These are phyloP conservation scores for Silurus lanzhouensis DNA, from an alignment of 2,797 vertebrate species.

Conservation along the genomic window DNA sequence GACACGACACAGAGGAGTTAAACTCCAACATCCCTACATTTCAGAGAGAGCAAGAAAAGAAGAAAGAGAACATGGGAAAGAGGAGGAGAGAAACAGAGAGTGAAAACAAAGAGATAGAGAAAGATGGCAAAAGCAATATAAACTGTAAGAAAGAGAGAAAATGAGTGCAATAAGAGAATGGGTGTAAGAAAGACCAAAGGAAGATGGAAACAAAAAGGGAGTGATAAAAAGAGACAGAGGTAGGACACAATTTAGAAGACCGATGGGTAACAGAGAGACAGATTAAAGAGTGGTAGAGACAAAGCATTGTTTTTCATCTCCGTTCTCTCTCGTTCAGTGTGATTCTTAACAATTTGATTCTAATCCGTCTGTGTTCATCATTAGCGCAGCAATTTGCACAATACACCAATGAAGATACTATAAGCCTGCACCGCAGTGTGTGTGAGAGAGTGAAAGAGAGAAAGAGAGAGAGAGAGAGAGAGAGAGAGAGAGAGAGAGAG, in stretches of 20 bases:
- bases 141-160: background rate
- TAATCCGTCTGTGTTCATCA: background rate
- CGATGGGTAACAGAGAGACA: background rate
- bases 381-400: background rate
- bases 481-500: background rate
- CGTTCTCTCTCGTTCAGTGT: background rate
- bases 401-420: background rate
- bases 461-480: background rate
- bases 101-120: background rate
- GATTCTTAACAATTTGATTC: background rate
- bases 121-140: too few relatives aligned
- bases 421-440: background rate
- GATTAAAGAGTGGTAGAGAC: background rate
- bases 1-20: constrained; percentile 59
- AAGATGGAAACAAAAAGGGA: constrained; percentile 7
- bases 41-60: constrained; percentile 33
- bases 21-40: constrained; percentile 52
- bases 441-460: background rate
- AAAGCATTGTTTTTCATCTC: background rate
- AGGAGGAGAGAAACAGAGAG: background rate
- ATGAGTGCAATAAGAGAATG: background rate
- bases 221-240: background rate
- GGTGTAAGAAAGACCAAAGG: background rate
- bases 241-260: too few relatives aligned
- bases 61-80: background rate